Conservation (phyloP, 2,888 invertebrate species). For the Euplagia quadripunctaria region DNA sequence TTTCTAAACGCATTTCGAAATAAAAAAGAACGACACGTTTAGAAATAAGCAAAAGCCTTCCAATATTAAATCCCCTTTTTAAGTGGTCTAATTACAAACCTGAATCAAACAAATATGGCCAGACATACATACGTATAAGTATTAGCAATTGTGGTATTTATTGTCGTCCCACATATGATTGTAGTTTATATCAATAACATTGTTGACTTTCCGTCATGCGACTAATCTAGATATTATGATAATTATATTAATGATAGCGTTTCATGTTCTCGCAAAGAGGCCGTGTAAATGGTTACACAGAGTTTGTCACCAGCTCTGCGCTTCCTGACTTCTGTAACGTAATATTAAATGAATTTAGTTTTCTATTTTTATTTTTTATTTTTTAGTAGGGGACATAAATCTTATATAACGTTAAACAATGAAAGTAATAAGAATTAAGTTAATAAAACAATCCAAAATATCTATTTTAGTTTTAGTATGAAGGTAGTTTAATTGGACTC, state of each 20-base stretch:
- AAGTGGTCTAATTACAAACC: too few species aligned
- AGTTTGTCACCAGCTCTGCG: not conserved
- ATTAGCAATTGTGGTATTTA: not conserved
- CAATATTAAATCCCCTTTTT: too few species aligned
- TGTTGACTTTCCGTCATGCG: constrained; percentile 37
- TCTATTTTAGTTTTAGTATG: not conserved
- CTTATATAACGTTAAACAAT: not conserved
- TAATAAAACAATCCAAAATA: not conserved
- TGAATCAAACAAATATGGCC: too few species aligned
- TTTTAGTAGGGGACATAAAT: not conserved
- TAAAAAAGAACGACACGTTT: too few species aligned
- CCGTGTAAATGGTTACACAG: constrained; percentile 27
- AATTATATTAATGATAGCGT: constrained; percentile 29
- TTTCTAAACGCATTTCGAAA: too few species aligned
- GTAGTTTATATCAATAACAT: constrained; percentile 16
- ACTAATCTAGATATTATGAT: constrained; percentile 38
- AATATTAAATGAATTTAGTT: not conserved
- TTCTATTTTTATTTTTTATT: not conserved
- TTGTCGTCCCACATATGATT: constrained; percentile 8
- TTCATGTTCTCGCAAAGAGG: constrained; percentile 17
- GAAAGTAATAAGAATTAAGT: not conserved
- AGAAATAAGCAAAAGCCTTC: too few species aligned
- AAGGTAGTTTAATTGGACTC: not conserved
- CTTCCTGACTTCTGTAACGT: not conserved
- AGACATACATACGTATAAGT: too few species aligned